These are phyloP conservation scores for Rapana venosa DNA, from an alignment of 2,888 invertebrate species.

Conservation along the genomic window DNA sequence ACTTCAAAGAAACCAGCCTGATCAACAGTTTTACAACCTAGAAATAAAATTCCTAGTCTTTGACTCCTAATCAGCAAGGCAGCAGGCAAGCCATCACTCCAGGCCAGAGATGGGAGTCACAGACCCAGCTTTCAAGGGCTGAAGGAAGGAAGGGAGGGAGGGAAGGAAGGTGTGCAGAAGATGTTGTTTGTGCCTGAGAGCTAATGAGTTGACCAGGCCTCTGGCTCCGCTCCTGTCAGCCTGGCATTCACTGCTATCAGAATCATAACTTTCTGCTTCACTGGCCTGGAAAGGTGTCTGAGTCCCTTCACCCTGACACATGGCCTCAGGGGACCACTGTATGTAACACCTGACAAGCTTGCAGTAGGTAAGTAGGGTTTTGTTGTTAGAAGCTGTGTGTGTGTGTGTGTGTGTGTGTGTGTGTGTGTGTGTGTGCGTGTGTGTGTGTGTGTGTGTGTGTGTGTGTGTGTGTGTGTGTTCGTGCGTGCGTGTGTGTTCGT, in stretches of 20 bases:
- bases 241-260: constrained; percentile 38
- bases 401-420: constrained; percentile 24
- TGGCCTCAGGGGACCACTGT: not conserved
- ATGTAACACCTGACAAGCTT: not conserved
- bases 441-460: constrained; percentile 1
- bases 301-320: constrained; percentile 17
- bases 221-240: not conserved
- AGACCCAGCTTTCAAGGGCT: too few species aligned
- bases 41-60: too few species aligned
- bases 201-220: constrained; percentile 40
- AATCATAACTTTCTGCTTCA: constrained; percentile 45
- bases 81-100: too few species aligned
- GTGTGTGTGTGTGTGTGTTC: not conserved
- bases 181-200: not conserved
- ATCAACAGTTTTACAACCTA: too few species aligned
- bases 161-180: not conserved
- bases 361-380: not conserved
- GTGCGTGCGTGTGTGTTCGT: not conserved
- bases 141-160: too few species aligned
- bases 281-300: constrained; percentile 39
- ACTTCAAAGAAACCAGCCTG: too few species aligned
- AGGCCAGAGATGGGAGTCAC: too few species aligned
- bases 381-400: not conserved
- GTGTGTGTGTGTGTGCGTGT: constrained; percentile 21
- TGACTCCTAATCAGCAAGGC: too few species aligned